These are phyloP conservation scores for Ptychoptera albimana DNA, from an alignment of 2,888 invertebrate genomes.

Conservation along the genomic window DNA sequence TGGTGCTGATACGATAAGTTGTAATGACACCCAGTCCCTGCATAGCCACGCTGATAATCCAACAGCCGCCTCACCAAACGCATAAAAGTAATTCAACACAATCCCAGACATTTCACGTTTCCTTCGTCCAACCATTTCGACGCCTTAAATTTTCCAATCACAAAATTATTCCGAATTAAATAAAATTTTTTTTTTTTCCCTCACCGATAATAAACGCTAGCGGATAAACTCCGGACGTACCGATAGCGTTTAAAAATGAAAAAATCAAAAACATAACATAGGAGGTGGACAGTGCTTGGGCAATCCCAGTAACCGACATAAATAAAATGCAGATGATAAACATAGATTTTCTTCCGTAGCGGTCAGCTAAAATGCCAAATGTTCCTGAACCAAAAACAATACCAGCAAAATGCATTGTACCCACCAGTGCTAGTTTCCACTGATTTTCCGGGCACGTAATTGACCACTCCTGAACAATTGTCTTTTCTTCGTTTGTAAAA, in stretches of 20 bases:
- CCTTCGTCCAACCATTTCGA: conserved; percentile 46
- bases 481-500: conserved; percentile 33
- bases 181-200: too few species aligned
- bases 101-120: conserved; percentile 45
- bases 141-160: conserved; percentile 16
- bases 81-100: conserved; percentile 45
- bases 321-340: conserved; percentile 39
- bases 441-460: conserved; percentile 42
- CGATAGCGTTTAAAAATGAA: conserved; percentile 39
- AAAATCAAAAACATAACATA: conserved; percentile 36
- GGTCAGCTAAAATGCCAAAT: conserved; percentile 43
- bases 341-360: conserved; percentile 41
- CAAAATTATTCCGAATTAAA: too few species aligned
- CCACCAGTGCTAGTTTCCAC: conserved; percentile 43
- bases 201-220: conserved; percentile 42
- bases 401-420: conserved; percentile 45
- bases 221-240: conserved; percentile 42
- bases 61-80: conserved; percentile 43
- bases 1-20: conserved; percentile 41
- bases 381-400: conserved; percentile 41
- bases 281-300: conserved; percentile 35
- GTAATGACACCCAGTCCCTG: conserved; percentile 41
- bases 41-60: conserved; percentile 42
- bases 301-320: conserved; percentile 39
- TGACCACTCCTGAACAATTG: conserved; percentile 43